These are phyloP conservation scores for Takifugu ocellatus DNA, from an alignment of 2,797 vertebrate species.

Conservation along the genomic window DNA sequence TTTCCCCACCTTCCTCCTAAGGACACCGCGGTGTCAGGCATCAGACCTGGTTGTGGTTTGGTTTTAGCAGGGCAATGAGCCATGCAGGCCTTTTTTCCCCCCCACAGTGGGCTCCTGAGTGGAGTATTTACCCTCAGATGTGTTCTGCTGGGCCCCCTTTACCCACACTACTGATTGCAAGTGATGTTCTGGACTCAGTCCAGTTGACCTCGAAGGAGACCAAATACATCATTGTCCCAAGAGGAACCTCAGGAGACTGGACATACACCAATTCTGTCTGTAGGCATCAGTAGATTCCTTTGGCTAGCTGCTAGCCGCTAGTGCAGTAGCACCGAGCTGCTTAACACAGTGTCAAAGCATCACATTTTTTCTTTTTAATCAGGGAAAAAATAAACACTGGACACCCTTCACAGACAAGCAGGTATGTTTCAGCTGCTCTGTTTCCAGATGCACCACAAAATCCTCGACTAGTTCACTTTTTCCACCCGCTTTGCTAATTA, in stretches of 20 bases:
- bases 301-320: conserved; percentile 6
- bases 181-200: conserved; percentile 79
- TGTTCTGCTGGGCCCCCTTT: conserved; percentile 77
- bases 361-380: conserved; percentile 17
- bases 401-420: conserved; percentile 20
- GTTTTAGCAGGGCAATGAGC: conserved; percentile 76
- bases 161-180: conserved; percentile 81
- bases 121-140: conserved; percentile 68
- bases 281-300: conserved; percentile 49
- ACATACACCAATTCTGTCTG: conserved; percentile 23
- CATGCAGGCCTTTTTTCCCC: conserved; percentile 67
- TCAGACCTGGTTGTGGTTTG: conserved; percentile 64
- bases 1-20: conserved; percentile 33
- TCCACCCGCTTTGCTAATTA: conserved; percentile 73
- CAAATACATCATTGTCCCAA: conserved; percentile 79
- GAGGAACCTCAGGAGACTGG: conserved; percentile 70
- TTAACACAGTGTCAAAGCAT: conserved; percentile 18
- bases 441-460: conserved; percentile 34
- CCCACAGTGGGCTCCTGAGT: conserved; percentile 67
- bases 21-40: conserved; percentile 49
- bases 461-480: conserved; percentile 57
- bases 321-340: conserved; percentile 7
- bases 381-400: background rate
- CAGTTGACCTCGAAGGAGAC: conserved; percentile 74
- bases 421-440: conserved; percentile 19